Base-by-base conservation (phyloP, 2,888 invertebrate genomes). In the Parapristionchus giblindavisi region DNA sequence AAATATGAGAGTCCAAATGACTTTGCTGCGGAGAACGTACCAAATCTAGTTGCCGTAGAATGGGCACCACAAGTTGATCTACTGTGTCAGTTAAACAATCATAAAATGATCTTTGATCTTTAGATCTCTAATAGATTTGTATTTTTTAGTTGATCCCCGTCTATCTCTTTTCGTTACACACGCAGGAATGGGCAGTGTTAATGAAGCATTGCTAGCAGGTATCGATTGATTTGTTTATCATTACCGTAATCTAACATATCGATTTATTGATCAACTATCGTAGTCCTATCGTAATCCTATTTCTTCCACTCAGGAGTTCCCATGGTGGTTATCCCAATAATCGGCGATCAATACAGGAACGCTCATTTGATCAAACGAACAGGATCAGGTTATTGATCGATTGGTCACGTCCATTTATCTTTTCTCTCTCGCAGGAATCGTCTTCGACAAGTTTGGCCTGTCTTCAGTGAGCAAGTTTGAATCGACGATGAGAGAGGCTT, bases 51-150 rank as follows among this genome's bases (percentile, higher is more conserved):
- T 36, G 34, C 36, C n/a, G 68, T 68, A 1, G 51, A 68, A 24
- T 68, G 68, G 68, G 68, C 68, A 27, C 68, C 68, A 14, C 68
- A 68, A 68, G 68, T 68, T 8, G 68, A 68, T 24, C 5, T 68
- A 3, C 36, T 68, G 1, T 34, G 68, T 68, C 24, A 68, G 68
- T 52, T 0, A 34, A 2, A 32, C 24, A 68, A 52, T 52, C 0
- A 34, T 1, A 32, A n/a, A 14, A 14, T 51, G 48, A 43, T 27
- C 24, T 2, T 48, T 66, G 66, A 66, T 48, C 66, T 51, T 32
- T 51, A 32, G 43, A 48, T 24, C 34, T 32, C n/a, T 32, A 29
- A 43, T 21, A 1, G 2, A 63, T 38, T 40, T n/a, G 14, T 38
- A 27, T 48, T 66, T 5, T 56, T 17, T 32, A 71, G 71, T 38